Evolutionary conservation across 2,797 vertebrate species (phyloP), one percentile per base, ranked within the genome.

Genomic region (Gymnodraco acuticeps): DNA sequence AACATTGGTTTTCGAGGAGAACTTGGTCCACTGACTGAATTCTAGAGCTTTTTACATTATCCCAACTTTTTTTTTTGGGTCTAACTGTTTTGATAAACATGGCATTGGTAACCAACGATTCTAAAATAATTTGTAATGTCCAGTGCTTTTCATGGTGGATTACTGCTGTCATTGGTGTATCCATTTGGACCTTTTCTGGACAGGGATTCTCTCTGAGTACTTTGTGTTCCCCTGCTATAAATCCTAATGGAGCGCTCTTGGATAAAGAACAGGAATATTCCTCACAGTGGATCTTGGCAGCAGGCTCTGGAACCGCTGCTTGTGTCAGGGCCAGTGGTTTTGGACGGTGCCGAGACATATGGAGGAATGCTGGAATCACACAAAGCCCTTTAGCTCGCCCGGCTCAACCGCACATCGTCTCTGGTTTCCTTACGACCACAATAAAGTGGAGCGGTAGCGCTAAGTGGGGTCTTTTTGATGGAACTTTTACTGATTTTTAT

Each of bases 251-350:
- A 90, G 87, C 80, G 73, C 80, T 88, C 73, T 88, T 93, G 92
- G 92, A 93, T 80, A 58, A 84, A 82, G 85, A 83, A 68, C 87
- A 89, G 86, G 88, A 91, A 89, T 93, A 92, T 93, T 93, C 87
- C 87, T 90, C 87, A 84, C 84, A 88, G 92, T 93, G 87, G 90
- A 88, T 92, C 58, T 93, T 93, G 93, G 93, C 90, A 89, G 75
- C 38, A 3, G 3, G 61, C 64, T 81, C 61, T 93, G 92, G 88
- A 93, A 91, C 89, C 64, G 42, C 75, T 10, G 70, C 82, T 77
- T 79, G 86, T 87, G 89, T 91, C 86, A 89, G 83, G 85, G 79
- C 78, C 80, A 92, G 90, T 88, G 92, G 92, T 91, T 93, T 92
- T 93, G 90, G 89, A 92, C 87, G 13, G 61, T 85, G 82, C 87